Evolutionary conservation across 2,113 vertebrate genomes (phyloP).

Genomic region (Oophaga pumilio): DNA sequence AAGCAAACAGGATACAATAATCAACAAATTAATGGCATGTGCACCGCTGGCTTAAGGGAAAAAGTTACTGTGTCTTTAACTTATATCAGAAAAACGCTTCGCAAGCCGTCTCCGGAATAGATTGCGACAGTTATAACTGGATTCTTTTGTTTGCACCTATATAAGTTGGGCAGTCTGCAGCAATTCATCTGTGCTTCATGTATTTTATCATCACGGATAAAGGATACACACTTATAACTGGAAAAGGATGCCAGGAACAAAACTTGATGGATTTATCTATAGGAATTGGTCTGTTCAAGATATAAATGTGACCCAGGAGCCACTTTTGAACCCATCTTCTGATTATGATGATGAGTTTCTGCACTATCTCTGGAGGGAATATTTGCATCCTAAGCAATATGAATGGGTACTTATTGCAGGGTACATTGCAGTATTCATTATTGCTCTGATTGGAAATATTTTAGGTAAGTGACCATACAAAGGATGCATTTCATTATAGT

Average conservation of each 20-base stretch:
- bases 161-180: constrained; percentile 7
- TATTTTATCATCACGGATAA: constrained; percentile 63
- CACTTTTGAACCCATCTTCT: constrained; percentile 65
- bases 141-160: constrained; percentile 17
- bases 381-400: constrained; percentile 92
- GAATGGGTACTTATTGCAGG: constrained; percentile 94
- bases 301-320: constrained; percentile 75
- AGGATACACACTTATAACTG: constrained; percentile 59
- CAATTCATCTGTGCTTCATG: constrained; percentile 62
- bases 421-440: constrained; percentile 91
- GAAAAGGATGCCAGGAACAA: constrained; percentile 77
- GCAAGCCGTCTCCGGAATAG: not conserved
- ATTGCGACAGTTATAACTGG: not conserved
- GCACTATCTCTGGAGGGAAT: constrained; percentile 92
- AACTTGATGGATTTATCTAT: constrained; percentile 68
- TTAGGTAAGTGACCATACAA: constrained; percentile 80
- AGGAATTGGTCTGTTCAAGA: constrained; percentile 76
- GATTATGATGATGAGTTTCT: constrained; percentile 94
- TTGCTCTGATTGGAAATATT: constrained; percentile 90
- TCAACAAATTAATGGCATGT: not conserved
- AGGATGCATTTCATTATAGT: not conserved
- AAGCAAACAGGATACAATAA: not conserved
- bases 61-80: constrained; percentile 25
- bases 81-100: not conserved
- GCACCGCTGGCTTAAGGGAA: not conserved